phyloP scores from a whole-genome alignment of 2,797 vertebrate species.

The Masticophis lateralis region DNA sequence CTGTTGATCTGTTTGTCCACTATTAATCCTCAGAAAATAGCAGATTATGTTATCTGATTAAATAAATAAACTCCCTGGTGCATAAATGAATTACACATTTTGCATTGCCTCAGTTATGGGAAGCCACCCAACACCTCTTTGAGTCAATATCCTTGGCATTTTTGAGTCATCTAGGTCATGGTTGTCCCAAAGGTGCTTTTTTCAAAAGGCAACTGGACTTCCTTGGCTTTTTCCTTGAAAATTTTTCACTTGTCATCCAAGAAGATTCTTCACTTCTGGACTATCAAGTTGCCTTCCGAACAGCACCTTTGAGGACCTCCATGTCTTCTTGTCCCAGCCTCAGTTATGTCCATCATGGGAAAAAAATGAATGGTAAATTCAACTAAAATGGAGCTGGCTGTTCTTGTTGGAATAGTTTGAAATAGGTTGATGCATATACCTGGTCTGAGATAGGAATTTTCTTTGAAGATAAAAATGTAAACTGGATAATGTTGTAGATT shows the following conservation, averaged over 20 bases:
- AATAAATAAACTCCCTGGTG: not conserved
- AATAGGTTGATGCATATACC: not conserved
- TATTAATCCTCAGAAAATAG: not conserved
- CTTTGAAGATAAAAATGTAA: not conserved
- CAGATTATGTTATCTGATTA: not conserved
- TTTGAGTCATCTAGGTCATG: not conserved
- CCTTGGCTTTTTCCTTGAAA: not conserved
- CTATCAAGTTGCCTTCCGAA: not conserved
- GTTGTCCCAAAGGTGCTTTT: not conserved
- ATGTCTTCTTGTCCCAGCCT: not conserved
- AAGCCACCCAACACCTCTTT: not conserved
- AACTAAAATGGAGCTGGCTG: not conserved
- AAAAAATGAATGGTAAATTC: not conserved
- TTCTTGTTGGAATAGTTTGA: not conserved
- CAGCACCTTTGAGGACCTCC: not conserved
- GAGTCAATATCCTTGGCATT: not conserved
- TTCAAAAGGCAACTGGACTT: not conserved
- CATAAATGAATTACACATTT: not conserved
- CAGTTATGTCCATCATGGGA: not conserved
- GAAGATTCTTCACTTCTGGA: not conserved
- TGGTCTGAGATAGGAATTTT: not conserved
- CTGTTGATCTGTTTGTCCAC: conserved; percentile 25
- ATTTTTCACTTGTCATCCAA: not conserved
- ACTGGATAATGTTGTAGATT: not conserved
- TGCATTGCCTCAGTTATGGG: not conserved